Evolutionary conservation across 2,113 vertebrate genomes (phyloP), one percentile per base, ranked within the genome.

Genomic region (Recurvirostra avosetta): DNA sequence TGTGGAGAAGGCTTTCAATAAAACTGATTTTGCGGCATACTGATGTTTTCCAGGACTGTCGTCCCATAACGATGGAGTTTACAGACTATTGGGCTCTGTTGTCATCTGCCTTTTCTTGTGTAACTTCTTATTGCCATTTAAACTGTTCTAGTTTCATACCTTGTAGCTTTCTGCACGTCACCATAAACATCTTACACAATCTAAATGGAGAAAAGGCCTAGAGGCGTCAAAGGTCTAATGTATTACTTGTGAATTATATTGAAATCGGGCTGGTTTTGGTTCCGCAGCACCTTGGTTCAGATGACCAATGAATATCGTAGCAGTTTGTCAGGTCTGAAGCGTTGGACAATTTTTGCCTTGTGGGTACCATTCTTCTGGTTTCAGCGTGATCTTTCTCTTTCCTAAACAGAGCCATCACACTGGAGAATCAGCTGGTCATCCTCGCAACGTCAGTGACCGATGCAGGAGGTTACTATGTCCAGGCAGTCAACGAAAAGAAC

Each of bases 341-440:
- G 10, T 11, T 62, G 6, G 6, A 11, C 17, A 8, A 3, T 13
- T 78, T 90, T 86, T 78, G 45, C 49, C n/a, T 58, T 16, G 23
- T 36, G 32, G 50, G 26, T 59, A 34, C 22, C 15, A 5, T 73
- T 90, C 17, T 22, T 50, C 34, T 76, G 68, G 4, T 81, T 74
- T 92, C 47, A 90, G 2, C 2, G 8, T 0, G 2, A 9, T 70
- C 11, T 88, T 94, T 77, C 87, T 93, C 75, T 94, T 95, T 74
- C 94, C 71, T 78, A 62, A 95, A 89, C 92, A 99, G 99, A 98
- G 98, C 98, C 91, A 98, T 99, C 97, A 99, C 99, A 0, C 91
- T 99, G 97, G 98, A 99, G 94, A 99, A 99, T 92, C 99, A 99
- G 90, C 98, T 99, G 94, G 99, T 99, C 82, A 98, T 99, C 96